Evolutionary conservation across 2,797 vertebrate species (phyloP), one percentile per base, ranked within the genome.

Genomic region (Sorex maritimensis): DNA sequence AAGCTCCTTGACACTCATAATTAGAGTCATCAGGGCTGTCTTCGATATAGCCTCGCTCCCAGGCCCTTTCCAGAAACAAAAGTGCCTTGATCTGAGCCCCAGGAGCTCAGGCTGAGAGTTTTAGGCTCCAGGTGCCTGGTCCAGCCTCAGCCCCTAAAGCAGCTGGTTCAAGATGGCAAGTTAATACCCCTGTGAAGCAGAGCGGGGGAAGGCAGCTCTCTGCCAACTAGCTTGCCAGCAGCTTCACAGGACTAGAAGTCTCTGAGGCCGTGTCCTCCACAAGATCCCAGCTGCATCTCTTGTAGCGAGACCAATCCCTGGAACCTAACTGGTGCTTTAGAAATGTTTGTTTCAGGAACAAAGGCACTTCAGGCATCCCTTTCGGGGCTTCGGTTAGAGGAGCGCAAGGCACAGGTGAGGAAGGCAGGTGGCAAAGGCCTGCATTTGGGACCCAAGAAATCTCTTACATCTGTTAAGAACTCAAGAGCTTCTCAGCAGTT

Each of bases 381-480:
- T 44, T 17, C 72, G 67, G 19, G 19, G 24, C 55, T 87, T 80
- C 65, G 88, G 24, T 71, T 55, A 80, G 90, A 86, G 46, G 26
- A 92, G 55, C 94, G 30, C 65, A 86, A 23, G 23, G 46, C 46
- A 79, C 63, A 81, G 75, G 21, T 89, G 74, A 91, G 74, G 67
- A 3, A 28, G 69, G 74, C 7, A 38, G 61, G 80, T 38, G 44
- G 72, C 21, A 74, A 12, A n/a, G 24, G 13, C 28, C 67, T 86
- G 65, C 68, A 44, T 92, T 93, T 72, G 67, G 77, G 85, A 63
- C 67, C 77, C 82, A 79, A 49, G 81, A 93, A 81, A 89, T 78
- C 46, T 81, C 63, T 89, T 24, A 26, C 8, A 15, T 77, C 55
- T 80, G 65, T 17, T 58, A 91, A 95, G 80, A 96, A 86, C 72